These are phyloP conservation scores for Cepaea nemoralis DNA, from an alignment of 1,140 invertebrate species.

Conservation along the genomic window DNA sequence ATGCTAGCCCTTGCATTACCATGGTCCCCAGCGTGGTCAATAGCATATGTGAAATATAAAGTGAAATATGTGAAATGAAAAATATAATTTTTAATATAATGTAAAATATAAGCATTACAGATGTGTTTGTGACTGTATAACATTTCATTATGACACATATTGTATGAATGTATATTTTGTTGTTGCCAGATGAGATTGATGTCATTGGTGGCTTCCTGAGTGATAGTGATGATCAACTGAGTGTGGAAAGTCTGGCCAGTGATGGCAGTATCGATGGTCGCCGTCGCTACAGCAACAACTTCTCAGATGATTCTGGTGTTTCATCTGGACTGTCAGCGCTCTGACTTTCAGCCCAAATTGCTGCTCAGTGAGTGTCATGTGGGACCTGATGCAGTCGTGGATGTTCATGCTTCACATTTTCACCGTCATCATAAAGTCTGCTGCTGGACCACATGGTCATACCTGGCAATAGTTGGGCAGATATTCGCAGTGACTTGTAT, in stretches of 20 bases:
- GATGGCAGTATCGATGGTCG: constrained; percentile 52
- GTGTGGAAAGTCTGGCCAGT: constrained; percentile 55
- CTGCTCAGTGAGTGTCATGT: too few relatives aligned
- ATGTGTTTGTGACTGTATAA: too few relatives aligned
- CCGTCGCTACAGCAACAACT: constrained; percentile 40
- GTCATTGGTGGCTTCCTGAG: constrained; percentile 88
- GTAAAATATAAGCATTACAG: too few relatives aligned
- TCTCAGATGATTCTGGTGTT: constrained; percentile 35
- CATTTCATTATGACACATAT: too few relatives aligned
- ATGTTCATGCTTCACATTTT: constrained; percentile 7
- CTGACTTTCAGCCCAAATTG: too few relatives aligned
- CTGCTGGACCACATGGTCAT: neutral
- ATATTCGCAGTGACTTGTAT: neutral
- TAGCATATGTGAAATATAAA: too few relatives aligned
- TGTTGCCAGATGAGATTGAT: constrained; percentile 86
- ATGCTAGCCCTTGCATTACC: too few relatives aligned
- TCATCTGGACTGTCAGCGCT: constrained; percentile 21
- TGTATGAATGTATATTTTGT: too few relatives aligned
- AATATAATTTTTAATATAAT: too few relatives aligned
- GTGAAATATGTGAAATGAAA: too few relatives aligned
- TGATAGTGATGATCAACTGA: constrained; percentile 81
- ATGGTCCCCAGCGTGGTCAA: too few relatives aligned
- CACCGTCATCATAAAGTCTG: neutral
- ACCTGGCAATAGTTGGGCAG: neutral
- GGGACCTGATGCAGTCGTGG: neutral